phyloP scores from a whole-genome alignment of 2,113 vertebrate genomes.

The human region DNA sequence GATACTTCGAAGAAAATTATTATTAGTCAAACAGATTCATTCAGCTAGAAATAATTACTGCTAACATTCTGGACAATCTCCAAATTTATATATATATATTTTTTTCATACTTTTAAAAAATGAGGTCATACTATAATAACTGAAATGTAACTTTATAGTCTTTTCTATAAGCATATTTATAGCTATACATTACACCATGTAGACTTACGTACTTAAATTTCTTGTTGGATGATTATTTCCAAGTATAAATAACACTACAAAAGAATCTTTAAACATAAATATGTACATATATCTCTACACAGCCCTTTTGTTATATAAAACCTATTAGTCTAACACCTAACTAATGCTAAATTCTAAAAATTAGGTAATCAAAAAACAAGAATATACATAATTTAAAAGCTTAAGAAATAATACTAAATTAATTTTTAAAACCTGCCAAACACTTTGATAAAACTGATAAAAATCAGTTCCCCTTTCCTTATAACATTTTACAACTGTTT shows the following conservation, averaged over 20 bases:
- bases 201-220: conserved; percentile 28
- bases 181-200: not conserved
- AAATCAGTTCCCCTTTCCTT: conserved; percentile 19
- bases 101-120: conserved; percentile 2
- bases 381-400: not conserved
- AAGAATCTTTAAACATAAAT: conserved; percentile 20
- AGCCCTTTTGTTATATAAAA: not conserved
- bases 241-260: conserved; percentile 29
- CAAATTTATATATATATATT: not conserved
- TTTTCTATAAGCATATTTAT: conserved; percentile 32
- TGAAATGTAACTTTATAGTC: not conserved
- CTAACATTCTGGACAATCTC: not conserved
- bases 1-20: conserved; percentile 30
- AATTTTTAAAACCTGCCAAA: conserved; percentile 32
- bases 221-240: conserved; percentile 10
- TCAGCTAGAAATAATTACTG: conserved; percentile 34
- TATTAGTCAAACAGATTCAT: not conserved
- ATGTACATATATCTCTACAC: not conserved
- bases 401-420: conserved; percentile 28
- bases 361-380: not conserved
- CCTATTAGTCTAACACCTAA: not conserved
- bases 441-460: not conserved
- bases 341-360: conserved; percentile 43
- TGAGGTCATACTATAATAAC: not conserved
- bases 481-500: not conserved